Evolutionary conservation across 2,797 vertebrate species (phyloP), one percentile per base, ranked within the genome.

Genomic region (Chanos chanos): DNA sequence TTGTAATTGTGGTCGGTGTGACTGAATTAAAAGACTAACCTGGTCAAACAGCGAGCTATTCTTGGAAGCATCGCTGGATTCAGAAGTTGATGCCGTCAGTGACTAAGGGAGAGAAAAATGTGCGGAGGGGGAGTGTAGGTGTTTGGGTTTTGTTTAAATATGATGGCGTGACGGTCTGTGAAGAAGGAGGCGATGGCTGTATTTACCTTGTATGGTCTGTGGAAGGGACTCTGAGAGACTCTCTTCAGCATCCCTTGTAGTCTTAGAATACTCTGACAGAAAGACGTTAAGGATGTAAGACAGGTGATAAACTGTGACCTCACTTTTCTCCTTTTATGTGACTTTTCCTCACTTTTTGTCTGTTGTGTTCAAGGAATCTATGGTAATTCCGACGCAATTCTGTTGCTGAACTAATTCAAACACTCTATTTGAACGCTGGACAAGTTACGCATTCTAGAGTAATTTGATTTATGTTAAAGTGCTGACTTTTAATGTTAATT

Each of bases 221-320:
- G 56, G 24, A 72, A 47, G 13, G 65, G 66, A 19, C 27, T 81
- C 9, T 68, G 58, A 12, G 82, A 74, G 24, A 70, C 80, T 12
- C 43, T 83, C 41, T 63, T 78, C 1, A 84, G 30, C 72, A 82
- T 73, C 8, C 47, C 74, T 18, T 81, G 76, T 1, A 81, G 39
- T 12, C 18, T 36, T 3, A 2, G 53, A 15, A 76, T 1, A 33
- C 76, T 82, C 81, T 82, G 39, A 5, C 47, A 61, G 41, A 5
- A 18, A 58, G 47, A 15, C 0, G n/a, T n/a, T n/a, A n/a, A n/a
- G n/a, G n/a, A n/a, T n/a, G n/a, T n/a, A n/a, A n/a, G n/a, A n/a
- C n/a, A n/a, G n/a, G n/a, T n/a, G n/a, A n/a, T n/a, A n/a, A n/a
- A n/a, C n/a, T n/a, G n/a, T n/a, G n/a, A n/a, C n/a, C n/a, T n/a